A percentile compares a stretch with the other conserved stretches of the same genome.
phyloP scores from a whole-genome alignment of 2,113 vertebrate species.

The Mesembrinibis cayennensis region DNA sequence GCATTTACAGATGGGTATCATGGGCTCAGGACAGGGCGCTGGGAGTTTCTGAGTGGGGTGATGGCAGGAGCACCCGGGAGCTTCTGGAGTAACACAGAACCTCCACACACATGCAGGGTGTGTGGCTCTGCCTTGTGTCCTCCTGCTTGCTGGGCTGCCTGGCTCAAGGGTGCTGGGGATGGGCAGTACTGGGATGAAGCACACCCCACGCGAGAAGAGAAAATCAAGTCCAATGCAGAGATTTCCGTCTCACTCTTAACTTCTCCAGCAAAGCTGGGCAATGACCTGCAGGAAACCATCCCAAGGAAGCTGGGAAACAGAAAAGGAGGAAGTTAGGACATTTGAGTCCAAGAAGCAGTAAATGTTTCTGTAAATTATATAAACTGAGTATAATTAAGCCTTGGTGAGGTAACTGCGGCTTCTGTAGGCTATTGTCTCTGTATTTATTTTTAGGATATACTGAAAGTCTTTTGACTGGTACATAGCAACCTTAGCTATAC shows the following conservation, averaged over 20 bases:
- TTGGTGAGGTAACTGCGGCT: background rate
- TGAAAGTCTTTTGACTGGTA: background rate
- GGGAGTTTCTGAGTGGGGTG: background rate
- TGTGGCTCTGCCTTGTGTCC: background rate
- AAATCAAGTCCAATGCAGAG: background rate
- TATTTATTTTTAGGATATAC: background rate
- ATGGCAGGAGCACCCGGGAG: background rate
- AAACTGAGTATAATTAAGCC: background rate
- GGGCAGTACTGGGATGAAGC: background rate
- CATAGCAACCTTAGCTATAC: background rate
- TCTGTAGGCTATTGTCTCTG: background rate
- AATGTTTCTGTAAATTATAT: background rate
- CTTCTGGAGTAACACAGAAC: background rate
- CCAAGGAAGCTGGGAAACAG: background rate
- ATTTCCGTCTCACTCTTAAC: background rate
- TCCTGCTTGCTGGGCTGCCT: background rate
- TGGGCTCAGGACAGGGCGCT: background rate
- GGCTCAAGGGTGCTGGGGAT: background rate
- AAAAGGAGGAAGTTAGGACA: background rate
- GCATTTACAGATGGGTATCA: background rate
- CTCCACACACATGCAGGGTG: fast-evolving
- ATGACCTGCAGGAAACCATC: background rate
- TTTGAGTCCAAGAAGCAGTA: background rate
- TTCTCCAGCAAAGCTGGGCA: background rate
- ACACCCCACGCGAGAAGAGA: background rate